A percentile compares a stretch with the other conserved stretches of the same genome.
phyloP scores from a whole-genome alignment of 2,113 vertebrate genomes.

The Melozone crissalis region DNA sequence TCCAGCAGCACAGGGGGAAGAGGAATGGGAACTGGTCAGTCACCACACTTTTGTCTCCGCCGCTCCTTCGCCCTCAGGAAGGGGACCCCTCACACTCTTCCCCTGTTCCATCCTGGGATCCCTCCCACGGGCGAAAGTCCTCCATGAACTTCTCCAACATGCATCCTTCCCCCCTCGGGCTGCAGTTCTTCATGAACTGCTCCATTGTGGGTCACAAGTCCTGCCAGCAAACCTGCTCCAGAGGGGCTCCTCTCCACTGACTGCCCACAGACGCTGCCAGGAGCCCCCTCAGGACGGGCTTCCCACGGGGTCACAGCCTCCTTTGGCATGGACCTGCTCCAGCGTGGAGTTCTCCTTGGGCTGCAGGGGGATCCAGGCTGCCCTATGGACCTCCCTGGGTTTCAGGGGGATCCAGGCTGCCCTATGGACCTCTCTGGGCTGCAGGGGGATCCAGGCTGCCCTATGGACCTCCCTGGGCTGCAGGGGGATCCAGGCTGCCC shows the following conservation, averaged over 20 bases:
- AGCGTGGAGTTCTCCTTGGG: neutral
- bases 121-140: rapidly evolving
- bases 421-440: neutral
- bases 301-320: neutral
- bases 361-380: neutral
- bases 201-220: too few species aligned
- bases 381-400: too few species aligned
- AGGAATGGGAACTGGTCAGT: neutral
- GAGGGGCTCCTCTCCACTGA: neutral
- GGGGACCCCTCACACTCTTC: neutral
- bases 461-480: neutral
- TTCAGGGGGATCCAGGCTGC: too few species aligned
- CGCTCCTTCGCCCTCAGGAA: neutral
- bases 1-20: neutral
- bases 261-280: neutral
- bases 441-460: neutral
- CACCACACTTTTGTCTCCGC: neutral
- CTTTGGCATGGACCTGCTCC: neutral
- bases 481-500: too few species aligned
- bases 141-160: neutral
- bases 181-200: neutral
- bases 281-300: neutral
- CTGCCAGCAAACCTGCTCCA: neutral
- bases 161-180: neutral
- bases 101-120: neutral